Evolutionary conservation across 2,888 invertebrate genomes (phyloP).

Genomic region (Noctua janthe): DNA sequence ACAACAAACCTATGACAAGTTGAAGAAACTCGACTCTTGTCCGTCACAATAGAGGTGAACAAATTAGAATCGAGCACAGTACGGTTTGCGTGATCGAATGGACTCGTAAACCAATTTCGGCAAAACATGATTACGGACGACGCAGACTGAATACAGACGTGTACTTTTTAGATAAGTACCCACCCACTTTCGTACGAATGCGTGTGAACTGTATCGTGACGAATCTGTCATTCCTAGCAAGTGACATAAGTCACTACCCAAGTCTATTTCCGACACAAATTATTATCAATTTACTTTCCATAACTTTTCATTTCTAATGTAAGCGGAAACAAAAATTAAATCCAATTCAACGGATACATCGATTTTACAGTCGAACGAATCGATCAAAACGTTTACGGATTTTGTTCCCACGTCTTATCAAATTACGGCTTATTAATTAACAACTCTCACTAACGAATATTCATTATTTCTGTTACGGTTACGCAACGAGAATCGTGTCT

Average conservation of each 20-base stretch:
- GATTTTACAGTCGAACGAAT: constrained; percentile 57
- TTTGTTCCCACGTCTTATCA: constrained; percentile 51
- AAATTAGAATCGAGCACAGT: constrained; percentile 62
- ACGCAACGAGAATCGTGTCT: constrained; percentile 31
- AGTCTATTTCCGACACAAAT: constrained; percentile 35
- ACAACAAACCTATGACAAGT: constrained; percentile 33
- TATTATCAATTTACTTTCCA: constrained; percentile 54
- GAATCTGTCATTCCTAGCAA: constrained; percentile 42
- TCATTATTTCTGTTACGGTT: constrained; percentile 33
- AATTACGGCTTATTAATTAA: constrained; percentile 58
- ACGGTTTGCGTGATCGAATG: constrained; percentile 76
- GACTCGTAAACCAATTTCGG: constrained; percentile 79
- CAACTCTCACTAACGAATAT: constrained; percentile 54
- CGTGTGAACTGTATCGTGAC: constrained; percentile 70
- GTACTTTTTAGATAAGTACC: constrained; percentile 72
- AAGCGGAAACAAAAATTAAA: constrained; percentile 52
- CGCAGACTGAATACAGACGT: constrained; percentile 71
- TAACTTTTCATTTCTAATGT: constrained; percentile 48
- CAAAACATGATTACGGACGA: constrained; percentile 72
- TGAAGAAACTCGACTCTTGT: constrained; percentile 49
- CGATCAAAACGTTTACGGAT: constrained; percentile 43
- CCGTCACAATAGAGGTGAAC: constrained; percentile 55
- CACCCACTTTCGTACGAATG: constrained; percentile 73
- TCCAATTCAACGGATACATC: constrained; percentile 49
- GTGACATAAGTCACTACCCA: constrained; percentile 36